Evolutionary conservation across 2,888 invertebrate species (phyloP).

Genomic region (Acheta domesticus): DNA sequence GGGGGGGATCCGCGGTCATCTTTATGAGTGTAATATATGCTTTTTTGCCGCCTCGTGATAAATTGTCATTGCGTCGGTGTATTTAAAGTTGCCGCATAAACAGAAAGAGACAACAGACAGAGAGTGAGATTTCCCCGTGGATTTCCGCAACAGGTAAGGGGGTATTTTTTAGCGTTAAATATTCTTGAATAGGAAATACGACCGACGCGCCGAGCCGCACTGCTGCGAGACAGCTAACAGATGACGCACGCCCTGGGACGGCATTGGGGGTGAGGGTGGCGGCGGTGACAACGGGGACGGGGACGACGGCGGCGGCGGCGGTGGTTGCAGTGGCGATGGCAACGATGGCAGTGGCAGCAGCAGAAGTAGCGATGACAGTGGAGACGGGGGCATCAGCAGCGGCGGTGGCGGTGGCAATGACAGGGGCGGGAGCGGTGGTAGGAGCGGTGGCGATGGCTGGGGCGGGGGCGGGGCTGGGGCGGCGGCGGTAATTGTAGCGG

Average conservation of each 20-base stretch:
- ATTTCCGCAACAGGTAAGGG: conserved; percentile 1
- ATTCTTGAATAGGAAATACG: conserved; percentile 1
- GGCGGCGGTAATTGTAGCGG: neutral
- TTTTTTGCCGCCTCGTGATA: neutral
- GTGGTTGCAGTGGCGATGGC: neutral
- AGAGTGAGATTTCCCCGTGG: neutral
- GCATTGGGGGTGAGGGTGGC: neutral
- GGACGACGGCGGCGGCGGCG: neutral
- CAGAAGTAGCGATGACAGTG: neutral
- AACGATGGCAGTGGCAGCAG: neutral
- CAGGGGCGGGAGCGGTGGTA: conserved; percentile 23
- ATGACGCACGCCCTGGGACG: neutral
- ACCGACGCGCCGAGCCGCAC: neutral
- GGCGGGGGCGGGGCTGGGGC: neutral
- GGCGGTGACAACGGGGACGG: neutral
- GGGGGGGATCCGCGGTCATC: neutral
- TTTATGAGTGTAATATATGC: neutral
- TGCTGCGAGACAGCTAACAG: neutral
- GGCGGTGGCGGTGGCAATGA: neutral
- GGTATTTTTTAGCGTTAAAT: neutral
- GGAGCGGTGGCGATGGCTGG: neutral
- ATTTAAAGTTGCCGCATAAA: neutral
- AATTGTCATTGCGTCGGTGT: neutral
- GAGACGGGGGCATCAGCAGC: neutral
- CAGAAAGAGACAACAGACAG: neutral